Percentiles rank a stretch among this genome's conserved stretches.
phyloP scores from a whole-genome alignment of 2,888 invertebrate genomes.

The Mythimna albipuncta region DNA sequence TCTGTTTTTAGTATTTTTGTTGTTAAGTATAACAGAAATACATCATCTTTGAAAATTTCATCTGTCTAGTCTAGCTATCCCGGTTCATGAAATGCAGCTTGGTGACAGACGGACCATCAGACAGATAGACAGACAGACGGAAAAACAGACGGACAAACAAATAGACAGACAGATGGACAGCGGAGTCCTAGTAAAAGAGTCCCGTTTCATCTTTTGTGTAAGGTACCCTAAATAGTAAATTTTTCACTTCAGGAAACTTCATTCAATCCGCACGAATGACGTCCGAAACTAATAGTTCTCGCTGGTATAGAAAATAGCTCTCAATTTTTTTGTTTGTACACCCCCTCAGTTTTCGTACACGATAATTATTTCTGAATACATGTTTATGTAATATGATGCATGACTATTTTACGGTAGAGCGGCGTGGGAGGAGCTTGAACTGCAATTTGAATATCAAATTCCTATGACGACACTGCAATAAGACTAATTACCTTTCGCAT shows the following conservation, averaged over 20 bases:
- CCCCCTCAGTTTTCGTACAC: slow-evolving; percentile 28
- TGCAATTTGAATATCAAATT: slow-evolving; percentile 45
- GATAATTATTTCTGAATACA: slow-evolving; percentile 38
- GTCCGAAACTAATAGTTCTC: slow-evolving; percentile 40
- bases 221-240: background rate
- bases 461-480: slow-evolving; percentile 24
- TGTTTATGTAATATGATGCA: slow-evolving; percentile 33
- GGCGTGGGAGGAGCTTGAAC: slow-evolving; percentile 29
- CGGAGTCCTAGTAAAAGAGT: too few species aligned
- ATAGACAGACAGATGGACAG: too few species aligned
- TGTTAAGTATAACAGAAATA: too few species aligned
- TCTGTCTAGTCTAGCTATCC: too few species aligned
- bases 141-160: too few species aligned
- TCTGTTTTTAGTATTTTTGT: too few species aligned
- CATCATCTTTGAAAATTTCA: too few species aligned
- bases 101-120: too few species aligned
- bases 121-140: too few species aligned
- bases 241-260: slow-evolving; percentile 48
- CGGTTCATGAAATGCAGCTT: too few species aligned
- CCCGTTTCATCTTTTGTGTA: too few species aligned
- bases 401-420: slow-evolving; percentile 16
- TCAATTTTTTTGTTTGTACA: slow-evolving; percentile 35
- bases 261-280: slow-evolving; percentile 50
- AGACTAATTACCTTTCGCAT: slow-evolving; percentile 35
- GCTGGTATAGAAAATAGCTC: slow-evolving; percentile 44